These are phyloP conservation scores for Aphrophora alni DNA, from an alignment of 2,888 invertebrate genomes.

Conservation along the genomic window DNA sequence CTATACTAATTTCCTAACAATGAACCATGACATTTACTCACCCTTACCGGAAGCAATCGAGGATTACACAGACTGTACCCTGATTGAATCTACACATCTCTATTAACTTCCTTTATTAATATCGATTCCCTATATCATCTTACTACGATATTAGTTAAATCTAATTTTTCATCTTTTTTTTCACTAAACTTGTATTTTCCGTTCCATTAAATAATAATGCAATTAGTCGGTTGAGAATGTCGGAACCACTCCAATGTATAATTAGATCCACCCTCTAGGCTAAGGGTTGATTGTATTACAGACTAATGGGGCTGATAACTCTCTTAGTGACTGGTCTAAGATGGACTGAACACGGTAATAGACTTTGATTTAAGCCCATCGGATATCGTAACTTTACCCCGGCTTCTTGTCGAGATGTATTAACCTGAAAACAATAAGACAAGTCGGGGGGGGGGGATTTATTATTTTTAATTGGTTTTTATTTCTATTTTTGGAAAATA, in stretches of 20 bases:
- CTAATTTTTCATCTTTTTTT: background rate
- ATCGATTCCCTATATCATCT: no score
- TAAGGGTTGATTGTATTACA: background rate
- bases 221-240: background rate
- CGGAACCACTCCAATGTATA: background rate
- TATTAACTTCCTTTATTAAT: no score
- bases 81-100: no score
- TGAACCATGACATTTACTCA: no score
- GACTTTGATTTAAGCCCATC: background rate
- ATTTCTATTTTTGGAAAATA: no score
- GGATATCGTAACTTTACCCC: background rate
- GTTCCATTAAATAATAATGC: conserved; percentile 6
- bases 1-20: no score
- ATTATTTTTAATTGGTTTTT: no score
- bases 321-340: conserved; percentile 20
- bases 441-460: no score
- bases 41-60: no score
- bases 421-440: background rate
- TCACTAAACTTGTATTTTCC: background rate
- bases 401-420: background rate
- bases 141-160: no score
- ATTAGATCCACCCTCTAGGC: background rate
- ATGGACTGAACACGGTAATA: conserved; percentile 6
- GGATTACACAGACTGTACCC: no score
- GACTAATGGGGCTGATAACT: conserved; percentile 37